Conservation (phyloP, 2,113 vertebrate genomes). For the Oncorhynchus masou region DNA sequence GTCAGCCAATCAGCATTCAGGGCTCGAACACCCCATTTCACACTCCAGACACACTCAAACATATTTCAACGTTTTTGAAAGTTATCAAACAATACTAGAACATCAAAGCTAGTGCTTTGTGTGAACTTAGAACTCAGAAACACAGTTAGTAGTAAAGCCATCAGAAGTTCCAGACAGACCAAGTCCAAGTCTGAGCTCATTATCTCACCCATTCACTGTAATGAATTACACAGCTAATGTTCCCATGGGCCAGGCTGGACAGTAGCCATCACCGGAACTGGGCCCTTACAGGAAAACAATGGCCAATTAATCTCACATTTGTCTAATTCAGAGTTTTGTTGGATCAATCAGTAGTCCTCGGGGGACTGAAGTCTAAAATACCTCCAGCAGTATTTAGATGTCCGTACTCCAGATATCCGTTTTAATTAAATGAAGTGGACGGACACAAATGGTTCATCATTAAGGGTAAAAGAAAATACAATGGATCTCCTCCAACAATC, state of each 20-base stretch:
- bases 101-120: too few relatives aligned
- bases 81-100: too few relatives aligned
- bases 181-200: too few relatives aligned
- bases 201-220: too few relatives aligned
- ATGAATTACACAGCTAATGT: too few relatives aligned
- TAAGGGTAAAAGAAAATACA: conserved; percentile 9
- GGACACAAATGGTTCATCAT: conserved; percentile 31
- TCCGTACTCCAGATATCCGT: conserved; percentile 11
- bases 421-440: conserved; percentile 49
- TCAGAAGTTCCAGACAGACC: too few relatives aligned
- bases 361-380: conserved; percentile 21
- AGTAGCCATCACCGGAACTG: background rate
- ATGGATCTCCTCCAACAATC: conserved; percentile 1
- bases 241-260: background rate
- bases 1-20: too few relatives aligned
- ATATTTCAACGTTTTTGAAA: too few relatives aligned
- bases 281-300: conserved; percentile 19
- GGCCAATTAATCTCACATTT: conserved; percentile 31
- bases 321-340: conserved; percentile 18
- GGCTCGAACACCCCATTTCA: too few relatives aligned
- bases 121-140: too few relatives aligned
- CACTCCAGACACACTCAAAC: too few relatives aligned
- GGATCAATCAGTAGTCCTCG: conserved; percentile 25
- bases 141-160: too few relatives aligned
- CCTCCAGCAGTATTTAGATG: conserved; percentile 17